Percentiles rank a stretch among this genome's conserved stretches.
Evolutionary conservation across 2,888 invertebrate genomes (phyloP).

Genomic region (Geophilus truncorum): DNA sequence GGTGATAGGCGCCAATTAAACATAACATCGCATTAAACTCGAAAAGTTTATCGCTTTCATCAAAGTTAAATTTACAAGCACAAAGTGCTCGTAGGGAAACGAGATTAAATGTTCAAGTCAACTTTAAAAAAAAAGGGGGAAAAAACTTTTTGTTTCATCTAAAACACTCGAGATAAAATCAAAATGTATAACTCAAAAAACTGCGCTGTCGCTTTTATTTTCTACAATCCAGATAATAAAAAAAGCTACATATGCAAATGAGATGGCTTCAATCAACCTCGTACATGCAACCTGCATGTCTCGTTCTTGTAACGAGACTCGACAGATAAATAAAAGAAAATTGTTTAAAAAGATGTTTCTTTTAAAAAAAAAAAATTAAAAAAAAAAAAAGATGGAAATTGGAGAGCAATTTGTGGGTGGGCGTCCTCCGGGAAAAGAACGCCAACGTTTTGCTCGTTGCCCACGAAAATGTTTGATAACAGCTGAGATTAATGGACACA

Average conservation of each 20-base stretch:
- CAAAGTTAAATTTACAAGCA: neutral
- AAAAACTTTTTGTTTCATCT: neutral
- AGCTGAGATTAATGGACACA: constrained; percentile 31
- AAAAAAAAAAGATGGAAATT: constrained; percentile 9
- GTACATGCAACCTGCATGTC: neutral
- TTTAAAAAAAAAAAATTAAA: neutral
- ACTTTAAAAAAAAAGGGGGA: neutral
- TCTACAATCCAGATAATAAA: neutral
- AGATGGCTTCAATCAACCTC: neutral
- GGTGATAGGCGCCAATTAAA: constrained; percentile 16
- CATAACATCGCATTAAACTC: neutral
- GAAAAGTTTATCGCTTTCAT: neutral
- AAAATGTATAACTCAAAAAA: neutral
- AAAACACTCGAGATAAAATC: neutral
- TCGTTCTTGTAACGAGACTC: neutral
- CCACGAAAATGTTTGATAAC: constrained; percentile 31
- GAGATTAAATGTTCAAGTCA: neutral
- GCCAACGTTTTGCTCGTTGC: neutral
- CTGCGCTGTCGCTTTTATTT: constrained; percentile 2
- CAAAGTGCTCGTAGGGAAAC: neutral
- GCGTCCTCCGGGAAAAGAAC: constrained; percentile 12
- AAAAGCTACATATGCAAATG: constrained; percentile 20
- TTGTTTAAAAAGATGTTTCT: too few relatives aligned
- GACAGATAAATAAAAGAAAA: constrained; percentile 19
- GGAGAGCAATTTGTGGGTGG: constrained; percentile 25